A percentile compares a stretch with the other conserved stretches of the same genome.
Conservation (phyloP, 2,888 invertebrate species). For the Caenorhabditis japonica region DNA sequence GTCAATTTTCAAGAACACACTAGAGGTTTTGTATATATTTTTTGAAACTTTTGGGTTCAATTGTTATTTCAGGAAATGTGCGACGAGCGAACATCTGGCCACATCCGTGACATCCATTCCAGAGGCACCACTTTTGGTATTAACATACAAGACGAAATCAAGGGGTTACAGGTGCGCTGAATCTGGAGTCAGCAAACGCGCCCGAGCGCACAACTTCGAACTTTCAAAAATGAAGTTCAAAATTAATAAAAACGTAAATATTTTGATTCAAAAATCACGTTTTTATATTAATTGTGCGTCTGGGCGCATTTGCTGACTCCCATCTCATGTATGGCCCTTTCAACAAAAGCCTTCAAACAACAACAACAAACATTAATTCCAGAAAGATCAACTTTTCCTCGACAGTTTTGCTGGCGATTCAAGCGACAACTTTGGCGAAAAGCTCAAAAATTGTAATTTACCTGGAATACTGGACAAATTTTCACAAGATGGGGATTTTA, state of each 20-base stretch:
- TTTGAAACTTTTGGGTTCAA: neutral
- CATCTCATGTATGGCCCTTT: too few species aligned
- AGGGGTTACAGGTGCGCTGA: slow-evolving; percentile 69
- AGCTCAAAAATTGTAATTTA: slow-evolving; percentile 42
- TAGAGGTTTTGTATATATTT: slow-evolving; percentile 13
- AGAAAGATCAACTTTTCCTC: slow-evolving; percentile 70
- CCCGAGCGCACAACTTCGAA: too few species aligned
- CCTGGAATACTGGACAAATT: slow-evolving; percentile 60
- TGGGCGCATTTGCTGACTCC: too few species aligned
- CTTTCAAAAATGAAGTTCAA: too few species aligned
- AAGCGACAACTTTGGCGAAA: slow-evolving; percentile 6
- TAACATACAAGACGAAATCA: slow-evolving; percentile 73
- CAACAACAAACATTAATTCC: slow-evolving; percentile 8
- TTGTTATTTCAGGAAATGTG: slow-evolving; percentile 62
- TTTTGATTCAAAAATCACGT: too few species aligned
- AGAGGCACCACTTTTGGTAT: slow-evolving; percentile 64
- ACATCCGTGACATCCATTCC: slow-evolving; percentile 61
- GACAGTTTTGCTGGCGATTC: slow-evolving; percentile 17
- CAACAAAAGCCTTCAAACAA: neutral
- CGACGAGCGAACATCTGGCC: slow-evolving; percentile 60
- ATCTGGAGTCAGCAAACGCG: too few species aligned
- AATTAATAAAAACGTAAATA: too few species aligned
- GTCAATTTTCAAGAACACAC: slow-evolving; percentile 51
- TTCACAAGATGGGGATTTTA: slow-evolving; percentile 58
- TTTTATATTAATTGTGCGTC: too few species aligned